These are phyloP conservation scores for Phenganax subtilis DNA, from an alignment of 92 coral and sea anemone genomes.

Conservation along the genomic window DNA sequence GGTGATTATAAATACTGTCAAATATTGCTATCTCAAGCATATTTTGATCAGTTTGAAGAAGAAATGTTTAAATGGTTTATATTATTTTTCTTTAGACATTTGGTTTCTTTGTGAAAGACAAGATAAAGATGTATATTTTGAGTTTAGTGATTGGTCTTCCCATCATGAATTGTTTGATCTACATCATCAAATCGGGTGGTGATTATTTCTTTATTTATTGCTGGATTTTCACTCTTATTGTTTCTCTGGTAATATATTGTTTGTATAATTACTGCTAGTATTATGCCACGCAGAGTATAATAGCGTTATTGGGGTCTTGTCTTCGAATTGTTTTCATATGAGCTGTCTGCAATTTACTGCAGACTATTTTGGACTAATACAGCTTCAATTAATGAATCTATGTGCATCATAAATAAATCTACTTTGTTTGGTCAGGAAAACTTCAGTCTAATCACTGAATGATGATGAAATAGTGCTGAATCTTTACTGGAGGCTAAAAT, in stretches of 20 bases:
- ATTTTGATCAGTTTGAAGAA: not conserved
- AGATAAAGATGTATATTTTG: conserved; percentile 70
- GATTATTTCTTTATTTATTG: conserved; percentile 88
- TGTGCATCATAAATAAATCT: too few relatives aligned
- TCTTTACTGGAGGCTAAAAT: too few relatives aligned
- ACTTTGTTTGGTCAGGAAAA: too few relatives aligned
- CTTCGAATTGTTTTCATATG: too few relatives aligned
- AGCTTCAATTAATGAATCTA: too few relatives aligned
- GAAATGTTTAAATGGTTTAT: too few relatives aligned
- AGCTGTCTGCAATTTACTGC: too few relatives aligned
- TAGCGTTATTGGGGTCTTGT: too few relatives aligned
- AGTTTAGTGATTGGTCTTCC: conserved; percentile 73
- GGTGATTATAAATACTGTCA: conserved; percentile 47
- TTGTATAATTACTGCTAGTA: not conserved
- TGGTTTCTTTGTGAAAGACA: conserved; percentile 81
- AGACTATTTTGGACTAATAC: too few relatives aligned
- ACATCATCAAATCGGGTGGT: conserved; percentile 98
- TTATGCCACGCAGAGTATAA: not conserved
- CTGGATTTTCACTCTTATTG: conserved; percentile 78
- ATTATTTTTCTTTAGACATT: conserved; percentile 56
- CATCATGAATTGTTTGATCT: conserved; percentile 66
- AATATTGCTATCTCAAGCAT: not conserved
- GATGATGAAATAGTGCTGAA: too few relatives aligned
- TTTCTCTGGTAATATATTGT: conserved; percentile 66
- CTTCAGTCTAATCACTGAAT: too few relatives aligned